Evolutionary conservation across 2,888 invertebrate species (phyloP).

Genomic region (Gerris lacustris): DNA sequence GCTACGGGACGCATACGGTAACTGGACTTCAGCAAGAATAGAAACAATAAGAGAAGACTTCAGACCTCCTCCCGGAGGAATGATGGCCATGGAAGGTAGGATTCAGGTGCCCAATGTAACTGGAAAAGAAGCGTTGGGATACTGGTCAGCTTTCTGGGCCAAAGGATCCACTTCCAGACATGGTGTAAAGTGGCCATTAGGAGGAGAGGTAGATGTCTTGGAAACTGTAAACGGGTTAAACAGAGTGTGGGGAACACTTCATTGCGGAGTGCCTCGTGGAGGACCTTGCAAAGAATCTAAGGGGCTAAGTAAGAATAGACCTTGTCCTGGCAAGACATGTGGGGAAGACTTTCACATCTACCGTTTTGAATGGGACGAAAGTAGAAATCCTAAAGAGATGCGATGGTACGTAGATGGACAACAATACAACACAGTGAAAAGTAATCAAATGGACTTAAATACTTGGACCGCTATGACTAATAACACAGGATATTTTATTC

Average conservation of each 20-base stretch:
- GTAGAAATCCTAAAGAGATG: not conserved
- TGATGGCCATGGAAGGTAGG: not conserved
- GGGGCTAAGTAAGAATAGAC: not conserved
- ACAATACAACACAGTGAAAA: not conserved
- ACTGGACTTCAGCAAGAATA: constrained; percentile 1
- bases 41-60: not conserved
- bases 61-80: not conserved
- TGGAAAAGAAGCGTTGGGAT: not conserved
- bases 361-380: not conserved
- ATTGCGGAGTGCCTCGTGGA: not conserved
- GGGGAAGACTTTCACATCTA: not conserved
- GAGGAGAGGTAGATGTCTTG: not conserved
- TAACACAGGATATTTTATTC: not conserved
- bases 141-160: not conserved
- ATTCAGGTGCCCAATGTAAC: not conserved
- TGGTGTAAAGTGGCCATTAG: not conserved
- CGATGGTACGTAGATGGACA: not conserved
- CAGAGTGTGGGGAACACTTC: not conserved
- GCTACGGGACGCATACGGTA: not conserved
- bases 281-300: not conserved
- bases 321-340: not conserved
- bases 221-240: not conserved
- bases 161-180: not conserved
- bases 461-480: not conserved
- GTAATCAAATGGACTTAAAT: not conserved